Conservation (phyloP, 2,888 invertebrate genomes). For the Nephrotoma flavescens region DNA sequence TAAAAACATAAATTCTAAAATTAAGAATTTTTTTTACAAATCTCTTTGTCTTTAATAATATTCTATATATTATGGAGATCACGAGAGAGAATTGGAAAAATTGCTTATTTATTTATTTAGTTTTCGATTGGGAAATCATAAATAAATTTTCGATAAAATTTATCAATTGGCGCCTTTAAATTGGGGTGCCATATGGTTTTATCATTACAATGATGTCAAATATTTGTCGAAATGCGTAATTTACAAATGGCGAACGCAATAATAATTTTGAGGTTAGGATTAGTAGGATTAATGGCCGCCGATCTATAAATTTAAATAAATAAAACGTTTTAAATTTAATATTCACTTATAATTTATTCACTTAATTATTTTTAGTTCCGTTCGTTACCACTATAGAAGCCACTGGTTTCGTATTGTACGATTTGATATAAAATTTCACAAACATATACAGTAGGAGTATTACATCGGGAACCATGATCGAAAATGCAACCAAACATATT, state of each 20-base stretch:
- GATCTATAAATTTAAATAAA: too few relatives aligned
- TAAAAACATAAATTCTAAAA: neutral
- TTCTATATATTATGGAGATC: neutral
- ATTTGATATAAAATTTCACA: neutral
- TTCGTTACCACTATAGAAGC: neutral
- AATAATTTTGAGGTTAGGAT: too few relatives aligned
- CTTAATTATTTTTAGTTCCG: neutral
- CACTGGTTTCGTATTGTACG: neutral
- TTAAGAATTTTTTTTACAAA: neutral
- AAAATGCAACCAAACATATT: neutral
- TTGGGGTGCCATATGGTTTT: neutral
- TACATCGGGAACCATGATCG: neutral
- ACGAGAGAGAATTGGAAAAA: neutral
- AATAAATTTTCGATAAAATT: neutral
- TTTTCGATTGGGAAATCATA: neutral
- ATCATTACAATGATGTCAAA: neutral
- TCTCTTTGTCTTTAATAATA: neutral
- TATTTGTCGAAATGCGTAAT: neutral
- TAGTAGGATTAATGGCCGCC: too few relatives aligned
- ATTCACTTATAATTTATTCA: neutral
- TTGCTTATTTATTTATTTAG: neutral
- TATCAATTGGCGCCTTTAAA: neutral
- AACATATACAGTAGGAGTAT: neutral
- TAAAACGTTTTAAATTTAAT: too few relatives aligned
- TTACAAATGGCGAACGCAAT: too few relatives aligned